phyloP scores from a whole-genome alignment of 2,797 vertebrate species.

The Amazona finschi region DNA sequence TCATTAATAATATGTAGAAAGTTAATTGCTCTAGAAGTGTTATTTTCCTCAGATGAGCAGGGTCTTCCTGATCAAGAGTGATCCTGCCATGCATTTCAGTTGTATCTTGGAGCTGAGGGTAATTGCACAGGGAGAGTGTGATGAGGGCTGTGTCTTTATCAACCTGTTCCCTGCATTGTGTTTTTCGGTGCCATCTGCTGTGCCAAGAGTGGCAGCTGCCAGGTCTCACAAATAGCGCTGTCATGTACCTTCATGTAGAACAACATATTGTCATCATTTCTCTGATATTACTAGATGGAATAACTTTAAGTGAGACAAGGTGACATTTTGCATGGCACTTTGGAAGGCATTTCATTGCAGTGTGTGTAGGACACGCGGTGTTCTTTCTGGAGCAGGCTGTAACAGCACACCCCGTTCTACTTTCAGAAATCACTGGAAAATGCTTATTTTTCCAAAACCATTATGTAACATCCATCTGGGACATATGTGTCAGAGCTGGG shows the following conservation, averaged over 20 bases:
- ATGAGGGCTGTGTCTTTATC: constrained; percentile 43
- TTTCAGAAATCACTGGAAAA: constrained; percentile 27
- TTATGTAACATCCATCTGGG: constrained; percentile 15
- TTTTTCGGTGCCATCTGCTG: constrained; percentile 71
- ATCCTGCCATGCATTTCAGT: not conserved
- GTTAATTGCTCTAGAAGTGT: not conserved
- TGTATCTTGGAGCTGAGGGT: constrained; percentile 23
- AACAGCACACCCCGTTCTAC: not conserved
- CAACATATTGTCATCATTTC: constrained; percentile 60
- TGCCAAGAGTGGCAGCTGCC: constrained; percentile 67
- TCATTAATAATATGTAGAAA: not conserved
- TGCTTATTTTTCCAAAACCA: not conserved
- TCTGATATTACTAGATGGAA: constrained; percentile 45
- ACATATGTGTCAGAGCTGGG: not conserved
- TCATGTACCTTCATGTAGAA: constrained; percentile 53
- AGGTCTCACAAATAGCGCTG: constrained; percentile 61
- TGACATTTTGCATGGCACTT: constrained; percentile 43
- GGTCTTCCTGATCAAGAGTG: not conserved
- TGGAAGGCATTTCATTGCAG: not conserved
- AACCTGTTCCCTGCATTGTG: constrained; percentile 51
- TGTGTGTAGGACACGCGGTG: not conserved
- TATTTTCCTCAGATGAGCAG: constrained; percentile 5
- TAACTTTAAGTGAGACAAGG: constrained; percentile 36
- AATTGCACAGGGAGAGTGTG: constrained; percentile 31
- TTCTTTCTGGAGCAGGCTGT: not conserved